These are phyloP conservation scores for Etheostoma nigrum DNA, from an alignment of 2,797 vertebrate species.

Conservation along the genomic window DNA sequence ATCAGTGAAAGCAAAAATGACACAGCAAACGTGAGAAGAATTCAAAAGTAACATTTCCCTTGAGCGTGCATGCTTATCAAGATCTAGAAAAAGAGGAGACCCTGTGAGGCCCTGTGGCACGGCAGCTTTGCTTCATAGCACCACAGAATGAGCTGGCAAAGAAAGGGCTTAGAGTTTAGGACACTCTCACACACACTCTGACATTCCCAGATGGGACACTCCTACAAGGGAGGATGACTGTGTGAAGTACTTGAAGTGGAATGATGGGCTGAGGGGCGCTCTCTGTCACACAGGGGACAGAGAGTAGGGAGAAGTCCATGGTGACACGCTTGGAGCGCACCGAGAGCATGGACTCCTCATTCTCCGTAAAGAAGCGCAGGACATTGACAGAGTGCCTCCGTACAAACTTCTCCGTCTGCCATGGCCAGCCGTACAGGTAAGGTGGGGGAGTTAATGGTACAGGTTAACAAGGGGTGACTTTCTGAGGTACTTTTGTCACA, in stretches of 20 bases:
- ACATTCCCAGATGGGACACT: slow-evolving; percentile 72
- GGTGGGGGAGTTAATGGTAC: slow-evolving; percentile 72
- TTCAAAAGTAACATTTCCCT: slow-evolving; percentile 27
- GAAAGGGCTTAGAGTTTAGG: slow-evolving; percentile 53
- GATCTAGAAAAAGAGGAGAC: slow-evolving; percentile 26
- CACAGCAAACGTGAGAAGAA: slow-evolving; percentile 44
- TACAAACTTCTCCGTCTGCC: slow-evolving; percentile 88
- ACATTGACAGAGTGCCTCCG: slow-evolving; percentile 90
- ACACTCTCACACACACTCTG: slow-evolving; percentile 52
- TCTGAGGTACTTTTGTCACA: slow-evolving; percentile 26
- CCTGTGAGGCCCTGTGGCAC: slow-evolving; percentile 25
- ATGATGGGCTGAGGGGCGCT: slow-evolving; percentile 74
- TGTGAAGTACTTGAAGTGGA: slow-evolving; percentile 81
- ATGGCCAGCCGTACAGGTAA: slow-evolving; percentile 64
- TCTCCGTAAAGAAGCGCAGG: slow-evolving; percentile 79
- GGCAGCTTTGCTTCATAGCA: slow-evolving; percentile 32
- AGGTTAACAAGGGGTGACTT: slow-evolving; percentile 56
- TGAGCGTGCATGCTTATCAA: slow-evolving; percentile 42
- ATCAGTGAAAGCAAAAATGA: slow-evolving; percentile 28
- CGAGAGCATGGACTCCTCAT: slow-evolving; percentile 82
- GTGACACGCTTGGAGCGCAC: slow-evolving; percentile 88
- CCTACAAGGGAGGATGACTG: slow-evolving; percentile 27
- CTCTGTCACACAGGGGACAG: slow-evolving; percentile 84
- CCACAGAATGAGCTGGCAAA: slow-evolving; percentile 64
- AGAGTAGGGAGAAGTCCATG: slow-evolving; percentile 94